Evolutionary conservation across 2,113 vertebrate genomes (phyloP).

Genomic region (Pachypanchax playfairii): DNA sequence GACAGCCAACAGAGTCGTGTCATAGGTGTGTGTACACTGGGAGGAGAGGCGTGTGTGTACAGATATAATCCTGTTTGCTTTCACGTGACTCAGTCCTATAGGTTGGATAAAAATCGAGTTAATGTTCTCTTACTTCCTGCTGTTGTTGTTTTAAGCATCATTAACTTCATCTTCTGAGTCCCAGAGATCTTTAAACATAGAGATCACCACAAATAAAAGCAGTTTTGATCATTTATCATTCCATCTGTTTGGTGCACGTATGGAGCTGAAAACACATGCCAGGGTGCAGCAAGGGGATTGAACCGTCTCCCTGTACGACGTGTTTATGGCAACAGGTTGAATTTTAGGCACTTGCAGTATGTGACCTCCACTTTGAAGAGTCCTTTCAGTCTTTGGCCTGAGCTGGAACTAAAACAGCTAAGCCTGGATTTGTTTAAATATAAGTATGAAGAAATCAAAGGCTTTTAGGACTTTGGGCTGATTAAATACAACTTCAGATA

Average conservation of each 20-base stretch:
- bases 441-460: too few relatives aligned
- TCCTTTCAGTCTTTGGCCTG: slow-evolving; percentile 7
- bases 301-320: slow-evolving; percentile 36
- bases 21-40: slow-evolving; percentile 55
- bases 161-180: too few relatives aligned
- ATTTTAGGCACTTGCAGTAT: slow-evolving; percentile 37
- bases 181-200: not conserved
- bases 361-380: slow-evolving; percentile 11
- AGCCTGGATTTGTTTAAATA: slow-evolving; percentile 30
- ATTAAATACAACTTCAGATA: slow-evolving; percentile 32
- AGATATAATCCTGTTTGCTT: slow-evolving; percentile 62
- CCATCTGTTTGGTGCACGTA: slow-evolving; percentile 53
- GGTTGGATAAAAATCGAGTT: slow-evolving; percentile 17
- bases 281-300: not conserved
- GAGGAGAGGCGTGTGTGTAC: slow-evolving; percentile 58
- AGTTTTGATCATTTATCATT: not conserved
- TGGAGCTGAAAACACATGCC: slow-evolving; percentile 46
- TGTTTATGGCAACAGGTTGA: slow-evolving; percentile 59
- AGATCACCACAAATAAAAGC: not conserved
- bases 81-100: slow-evolving; percentile 20
- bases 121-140: not conserved
- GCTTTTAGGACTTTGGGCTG: too few relatives aligned
- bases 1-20: slow-evolving; percentile 21
- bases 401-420: slow-evolving; percentile 9
- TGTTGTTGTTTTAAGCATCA: not conserved